Evolutionary conservation across 1,140 invertebrate species (phyloP).

Genomic region (Caenorhabditis tropicalis): DNA sequence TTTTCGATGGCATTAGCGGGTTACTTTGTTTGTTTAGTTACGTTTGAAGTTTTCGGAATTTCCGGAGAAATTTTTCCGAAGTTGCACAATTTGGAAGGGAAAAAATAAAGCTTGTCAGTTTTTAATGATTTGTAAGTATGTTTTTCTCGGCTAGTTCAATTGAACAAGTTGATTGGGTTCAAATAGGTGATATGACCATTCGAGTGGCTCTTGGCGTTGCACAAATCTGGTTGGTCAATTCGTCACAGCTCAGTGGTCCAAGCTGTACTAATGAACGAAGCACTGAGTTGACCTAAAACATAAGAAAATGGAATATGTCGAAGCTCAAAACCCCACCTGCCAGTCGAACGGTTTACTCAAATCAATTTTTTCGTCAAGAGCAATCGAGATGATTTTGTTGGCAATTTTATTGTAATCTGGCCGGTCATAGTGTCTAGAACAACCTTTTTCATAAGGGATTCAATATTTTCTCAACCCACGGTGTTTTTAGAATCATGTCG

Average conservation of each 20-base stretch:
- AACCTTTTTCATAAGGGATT: not conserved
- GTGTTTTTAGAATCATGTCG: not conserved
- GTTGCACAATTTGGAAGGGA: not conserved
- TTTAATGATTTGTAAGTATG: not conserved
- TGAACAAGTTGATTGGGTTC: not conserved
- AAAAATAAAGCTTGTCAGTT: not conserved
- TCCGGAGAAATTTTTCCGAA: not conserved
- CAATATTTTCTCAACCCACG: not conserved
- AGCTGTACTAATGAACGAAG: not conserved
- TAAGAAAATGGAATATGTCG: too few species aligned
- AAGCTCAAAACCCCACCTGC: too few species aligned
- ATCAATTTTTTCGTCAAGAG: not conserved
- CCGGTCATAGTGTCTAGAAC: not conserved
- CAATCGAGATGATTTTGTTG: not conserved
- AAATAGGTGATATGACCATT: not conserved
- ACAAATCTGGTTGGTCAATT: not conserved
- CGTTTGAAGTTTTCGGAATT: not conserved
- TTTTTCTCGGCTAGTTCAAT: not conserved
- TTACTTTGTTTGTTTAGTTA: not conserved
- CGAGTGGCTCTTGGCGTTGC: not conserved
- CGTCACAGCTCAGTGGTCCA: not conserved
- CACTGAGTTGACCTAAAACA: not conserved
- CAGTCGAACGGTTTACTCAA: conserved; percentile 13
- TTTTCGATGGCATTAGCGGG: not conserved
- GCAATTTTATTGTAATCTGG: conserved; percentile 3